Conservation (phyloP, 2,797 vertebrate genomes). For the Artibeus lituratus region DNA sequence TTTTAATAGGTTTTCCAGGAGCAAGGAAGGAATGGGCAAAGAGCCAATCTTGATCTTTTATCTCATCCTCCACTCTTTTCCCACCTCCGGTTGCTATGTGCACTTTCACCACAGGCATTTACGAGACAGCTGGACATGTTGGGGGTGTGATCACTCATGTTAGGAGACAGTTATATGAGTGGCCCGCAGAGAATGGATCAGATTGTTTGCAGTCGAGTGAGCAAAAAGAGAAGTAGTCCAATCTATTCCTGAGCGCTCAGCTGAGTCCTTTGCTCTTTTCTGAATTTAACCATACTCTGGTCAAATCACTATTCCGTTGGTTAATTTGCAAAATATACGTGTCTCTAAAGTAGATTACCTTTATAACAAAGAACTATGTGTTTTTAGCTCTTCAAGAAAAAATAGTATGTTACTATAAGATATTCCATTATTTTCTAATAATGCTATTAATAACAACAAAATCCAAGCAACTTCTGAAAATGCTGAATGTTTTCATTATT, state of each 20-base stretch:
- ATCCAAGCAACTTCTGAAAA: neutral
- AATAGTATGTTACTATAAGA: neutral
- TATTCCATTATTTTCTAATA: neutral
- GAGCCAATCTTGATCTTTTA: neutral
- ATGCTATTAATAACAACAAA: neutral
- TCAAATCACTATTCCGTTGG: neutral
- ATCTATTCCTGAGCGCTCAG: neutral
- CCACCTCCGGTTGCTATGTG: neutral
- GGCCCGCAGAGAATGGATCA: neutral
- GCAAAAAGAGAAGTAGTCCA: neutral
- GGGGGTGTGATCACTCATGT: neutral
- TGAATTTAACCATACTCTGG: neutral
- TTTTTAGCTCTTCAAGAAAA: slow-evolving; percentile 20
- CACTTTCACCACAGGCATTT: neutral
- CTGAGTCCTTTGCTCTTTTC: neutral
- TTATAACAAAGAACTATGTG: neutral
- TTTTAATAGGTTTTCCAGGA: neutral
- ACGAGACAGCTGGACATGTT: neutral
- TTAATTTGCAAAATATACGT: neutral
- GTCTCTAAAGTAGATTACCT: neutral
- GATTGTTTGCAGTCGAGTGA: neutral
- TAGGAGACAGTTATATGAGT: neutral
- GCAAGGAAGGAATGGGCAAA: neutral
- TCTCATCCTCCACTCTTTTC: neutral
- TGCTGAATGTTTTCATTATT: neutral